A percentile compares a stretch with the other conserved stretches of the same genome.
Conservation (phyloP, 2,113 vertebrate genomes). For the Sinocyclocheilus anophthalmus region DNA sequence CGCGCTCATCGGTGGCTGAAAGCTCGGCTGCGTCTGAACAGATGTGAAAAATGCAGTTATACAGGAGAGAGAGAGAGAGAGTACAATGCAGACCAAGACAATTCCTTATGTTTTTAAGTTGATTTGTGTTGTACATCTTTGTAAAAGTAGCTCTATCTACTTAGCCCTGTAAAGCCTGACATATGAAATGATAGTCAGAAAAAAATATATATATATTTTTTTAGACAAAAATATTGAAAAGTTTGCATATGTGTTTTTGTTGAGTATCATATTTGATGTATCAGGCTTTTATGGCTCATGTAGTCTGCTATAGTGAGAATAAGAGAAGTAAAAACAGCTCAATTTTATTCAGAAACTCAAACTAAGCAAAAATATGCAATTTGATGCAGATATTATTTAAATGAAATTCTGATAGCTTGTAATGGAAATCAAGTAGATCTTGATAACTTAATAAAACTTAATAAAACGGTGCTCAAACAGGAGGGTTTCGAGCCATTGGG, state of each 20-base stretch:
- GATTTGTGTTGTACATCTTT: not conserved
- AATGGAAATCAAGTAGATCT: not conserved
- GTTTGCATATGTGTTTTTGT: too few species aligned
- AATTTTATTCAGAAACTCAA: not conserved
- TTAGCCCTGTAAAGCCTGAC: not conserved
- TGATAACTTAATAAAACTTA: not conserved
- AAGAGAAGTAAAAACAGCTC: not conserved
- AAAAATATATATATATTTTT: too few species aligned
- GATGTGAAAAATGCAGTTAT: not conserved
- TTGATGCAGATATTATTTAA: not conserved
- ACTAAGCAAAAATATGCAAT: not conserved
- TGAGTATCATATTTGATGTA: not conserved
- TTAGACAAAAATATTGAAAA: too few species aligned
- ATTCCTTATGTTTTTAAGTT: not conserved
- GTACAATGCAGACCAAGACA: not conserved
- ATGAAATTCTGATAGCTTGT: not conserved
- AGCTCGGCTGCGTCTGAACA: slow-evolving; percentile 19
- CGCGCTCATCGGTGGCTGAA: slow-evolving; percentile 43
- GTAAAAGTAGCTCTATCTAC: not conserved
- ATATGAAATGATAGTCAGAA: not conserved
- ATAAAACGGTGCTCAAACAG: too few species aligned
- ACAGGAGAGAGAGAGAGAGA: not conserved
- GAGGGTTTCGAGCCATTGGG: too few species aligned
- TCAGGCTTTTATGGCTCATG: not conserved
- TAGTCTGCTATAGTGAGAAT: not conserved